Base-by-base conservation (phyloP, 2,113 vertebrate genomes). In the Struthidea cinerea region DNA sequence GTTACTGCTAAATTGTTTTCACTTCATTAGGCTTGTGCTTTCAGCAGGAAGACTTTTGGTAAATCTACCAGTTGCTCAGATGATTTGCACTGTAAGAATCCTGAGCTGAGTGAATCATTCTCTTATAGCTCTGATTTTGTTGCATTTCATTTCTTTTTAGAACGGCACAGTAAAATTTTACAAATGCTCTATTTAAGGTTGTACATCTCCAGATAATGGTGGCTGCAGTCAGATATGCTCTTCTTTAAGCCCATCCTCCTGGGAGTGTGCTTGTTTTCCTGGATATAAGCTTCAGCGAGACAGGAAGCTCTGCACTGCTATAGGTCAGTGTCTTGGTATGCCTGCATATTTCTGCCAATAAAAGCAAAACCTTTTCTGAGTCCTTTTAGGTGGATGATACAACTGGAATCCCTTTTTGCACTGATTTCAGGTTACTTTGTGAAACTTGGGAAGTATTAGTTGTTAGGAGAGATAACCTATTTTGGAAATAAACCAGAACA, bases 181-280 rank as follows among this genome's bases (percentile, higher is more conserved):
- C 52, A 68, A 85, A 80, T 95, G 49, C 75, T 96, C 84, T 96
- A 30, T 95, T 97, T 77, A 96, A 99, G 99, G 99, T 52, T 99
- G 99, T 84, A 98, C 97, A 3, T 99, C 98, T 46, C 97, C 97
- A 93, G 99, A 99, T 93, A 98, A 98, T 46, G 99, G 99, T 28
- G 99, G 98, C 13, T 99, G 99, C 93, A 99, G 99, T 96, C 99
- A 99, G 92, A 97, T 98, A 81, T 99, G 99, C 83, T 95, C 97
- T 56, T 94, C 97, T 33, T 83, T 98, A 78, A 97, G 95, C 61
- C 98, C 98, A 1, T 94, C 46, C 18, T 97, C 97, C 74, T 99
- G 99, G 99, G 96, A 98, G 67, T 99, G 99, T 94, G 94, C 93
- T 41, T 99, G 99, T 94, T 97, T 98, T 75, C 98, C 98, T 78